Conservation (phyloP, 2,888 invertebrate genomes). For the Philereme vetulata region DNA sequence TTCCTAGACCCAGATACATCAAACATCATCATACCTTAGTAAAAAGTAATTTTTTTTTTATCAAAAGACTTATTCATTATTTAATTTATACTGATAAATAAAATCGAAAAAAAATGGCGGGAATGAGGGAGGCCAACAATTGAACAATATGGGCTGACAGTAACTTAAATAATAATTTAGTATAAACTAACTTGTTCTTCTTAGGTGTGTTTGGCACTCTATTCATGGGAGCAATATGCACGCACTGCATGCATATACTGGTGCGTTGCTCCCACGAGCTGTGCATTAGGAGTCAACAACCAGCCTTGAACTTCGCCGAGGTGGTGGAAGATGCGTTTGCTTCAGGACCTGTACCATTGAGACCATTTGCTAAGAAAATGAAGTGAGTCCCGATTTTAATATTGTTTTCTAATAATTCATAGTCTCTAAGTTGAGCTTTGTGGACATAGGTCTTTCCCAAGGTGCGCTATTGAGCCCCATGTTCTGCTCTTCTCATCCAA, state of each 20-base stretch:
- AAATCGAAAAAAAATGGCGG: no score
- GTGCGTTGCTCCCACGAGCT: slow-evolving; percentile 90
- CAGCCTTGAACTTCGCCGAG: slow-evolving; percentile 90
- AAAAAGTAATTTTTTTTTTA: no score
- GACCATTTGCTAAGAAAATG: slow-evolving; percentile 84
- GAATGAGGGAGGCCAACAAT: no score
- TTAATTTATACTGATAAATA: no score
- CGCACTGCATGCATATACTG: slow-evolving; percentile 96
- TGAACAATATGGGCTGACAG: no score
- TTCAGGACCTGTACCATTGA: slow-evolving; percentile 87
- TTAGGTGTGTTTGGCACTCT: slow-evolving; percentile 90
- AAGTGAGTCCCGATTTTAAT: slow-evolving; percentile 76
- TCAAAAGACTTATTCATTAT: no score
- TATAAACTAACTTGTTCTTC: slow-evolving; percentile 2
- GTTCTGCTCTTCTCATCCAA: no score
- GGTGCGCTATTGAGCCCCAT: no score
- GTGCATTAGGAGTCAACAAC: slow-evolving; percentile 86
- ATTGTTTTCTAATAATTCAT: slow-evolving; percentile 2
- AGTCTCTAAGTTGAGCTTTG: not conserved
- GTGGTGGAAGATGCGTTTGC: slow-evolving; percentile 90
- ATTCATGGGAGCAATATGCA: slow-evolving; percentile 93
- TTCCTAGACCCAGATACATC: no score
- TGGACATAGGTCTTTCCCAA: no score
- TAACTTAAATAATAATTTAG: no score
- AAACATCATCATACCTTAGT: no score